phyloP scores from a whole-genome alignment of 2,888 invertebrate genomes.

The Nomada fucata region DNA sequence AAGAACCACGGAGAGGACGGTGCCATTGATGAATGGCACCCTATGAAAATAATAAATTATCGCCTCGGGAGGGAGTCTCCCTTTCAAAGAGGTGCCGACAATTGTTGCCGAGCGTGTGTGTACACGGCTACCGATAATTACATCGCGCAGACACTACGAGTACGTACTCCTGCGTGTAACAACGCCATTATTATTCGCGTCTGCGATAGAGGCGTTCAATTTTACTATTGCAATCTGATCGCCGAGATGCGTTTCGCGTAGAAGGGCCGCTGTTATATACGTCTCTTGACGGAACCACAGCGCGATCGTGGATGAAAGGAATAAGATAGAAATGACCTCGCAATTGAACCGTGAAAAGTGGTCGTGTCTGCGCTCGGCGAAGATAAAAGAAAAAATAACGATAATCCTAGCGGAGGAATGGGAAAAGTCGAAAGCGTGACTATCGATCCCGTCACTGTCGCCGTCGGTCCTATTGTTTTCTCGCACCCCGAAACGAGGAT shows the following conservation, averaged over 20 bases:
- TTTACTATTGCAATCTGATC: constrained; percentile 50
- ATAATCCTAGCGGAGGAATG: constrained; percentile 54
- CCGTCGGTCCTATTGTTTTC: constrained; percentile 60
- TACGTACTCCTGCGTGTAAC: constrained; percentile 46
- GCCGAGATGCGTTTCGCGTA: background rate
- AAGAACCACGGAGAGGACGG: constrained; percentile 21
- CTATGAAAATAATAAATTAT: constrained; percentile 74
- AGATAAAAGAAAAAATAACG: constrained; percentile 35
- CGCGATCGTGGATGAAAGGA: background rate
- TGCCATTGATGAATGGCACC: constrained; percentile 53
- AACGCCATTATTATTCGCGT: constrained; percentile 56
- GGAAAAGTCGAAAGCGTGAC: constrained; percentile 75
- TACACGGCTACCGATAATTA: constrained; percentile 74
- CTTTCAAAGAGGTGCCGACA: constrained; percentile 71
- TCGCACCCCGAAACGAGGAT: constrained; percentile 26
- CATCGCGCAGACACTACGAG: constrained; percentile 50
- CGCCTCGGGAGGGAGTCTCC: constrained; percentile 60
- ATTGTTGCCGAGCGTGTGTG: constrained; percentile 60
- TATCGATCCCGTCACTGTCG: constrained; percentile 63
- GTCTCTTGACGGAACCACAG: too few species aligned
- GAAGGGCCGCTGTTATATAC: background rate
- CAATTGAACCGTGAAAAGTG: constrained; percentile 13
- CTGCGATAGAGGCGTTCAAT: constrained; percentile 59
- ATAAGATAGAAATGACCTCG: background rate
- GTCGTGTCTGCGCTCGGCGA: background rate